Conservation (phyloP, 2,797 vertebrate genomes). For the Acestrorhynchus altus region DNA sequence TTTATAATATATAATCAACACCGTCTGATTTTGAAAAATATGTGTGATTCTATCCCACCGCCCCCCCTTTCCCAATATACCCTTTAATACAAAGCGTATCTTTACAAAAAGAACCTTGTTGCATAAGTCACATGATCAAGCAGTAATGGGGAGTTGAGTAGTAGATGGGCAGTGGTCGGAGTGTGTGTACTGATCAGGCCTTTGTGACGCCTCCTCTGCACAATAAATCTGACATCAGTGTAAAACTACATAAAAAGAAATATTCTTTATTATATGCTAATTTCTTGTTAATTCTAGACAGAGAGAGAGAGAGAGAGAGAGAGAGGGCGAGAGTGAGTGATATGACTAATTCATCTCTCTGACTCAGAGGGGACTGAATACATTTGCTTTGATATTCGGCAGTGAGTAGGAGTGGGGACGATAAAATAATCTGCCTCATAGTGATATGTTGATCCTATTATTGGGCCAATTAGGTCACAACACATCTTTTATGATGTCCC, state of each 20-base stretch:
- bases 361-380: constrained; percentile 29
- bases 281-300: constrained; percentile 44
- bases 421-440: constrained; percentile 34
- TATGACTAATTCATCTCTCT: constrained; percentile 46
- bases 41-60: constrained; percentile 61
- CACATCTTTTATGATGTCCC: constrained; percentile 8
- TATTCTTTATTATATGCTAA: constrained; percentile 42
- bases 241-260: constrained; percentile 46
- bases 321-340: background rate
- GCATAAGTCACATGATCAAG: constrained; percentile 73
- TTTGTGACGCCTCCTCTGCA: constrained; percentile 35
- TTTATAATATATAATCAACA: constrained; percentile 78
- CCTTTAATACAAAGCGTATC: constrained; percentile 64
- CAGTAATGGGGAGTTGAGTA: constrained; percentile 47
- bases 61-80: constrained; percentile 13
- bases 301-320: constrained; percentile 15
- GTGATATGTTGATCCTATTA: constrained; percentile 17
- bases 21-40: constrained; percentile 85
- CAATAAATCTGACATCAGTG: constrained; percentile 41
- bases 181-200: constrained; percentile 26
- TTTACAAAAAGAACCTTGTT: constrained; percentile 71
- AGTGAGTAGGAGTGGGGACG: constrained; percentile 27
- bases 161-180: constrained; percentile 25
- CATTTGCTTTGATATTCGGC: constrained; percentile 38
- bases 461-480: constrained; percentile 24